Percentiles rank a stretch among this genome's conserved stretches.
Conservation (phyloP, 1,140 invertebrate species). For the Cydia fagiglandana region DNA sequence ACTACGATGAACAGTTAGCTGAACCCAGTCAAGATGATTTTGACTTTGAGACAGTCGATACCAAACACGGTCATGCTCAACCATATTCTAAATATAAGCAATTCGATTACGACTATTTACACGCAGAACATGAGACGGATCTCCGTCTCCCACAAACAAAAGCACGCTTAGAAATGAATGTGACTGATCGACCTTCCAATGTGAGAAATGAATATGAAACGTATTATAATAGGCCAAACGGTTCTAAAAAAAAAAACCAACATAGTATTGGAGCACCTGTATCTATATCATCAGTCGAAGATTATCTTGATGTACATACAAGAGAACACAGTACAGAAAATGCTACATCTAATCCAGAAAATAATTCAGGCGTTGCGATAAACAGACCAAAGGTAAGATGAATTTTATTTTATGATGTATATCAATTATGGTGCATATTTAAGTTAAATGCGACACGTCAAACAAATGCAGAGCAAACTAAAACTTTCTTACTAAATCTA, state of each 20-base stretch:
- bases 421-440: too few relatives aligned
- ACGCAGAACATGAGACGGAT: neutral
- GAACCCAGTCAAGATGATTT: conserved; percentile 49
- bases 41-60: conserved; percentile 49
- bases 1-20: conserved; percentile 18
- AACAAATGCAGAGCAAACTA: too few relatives aligned
- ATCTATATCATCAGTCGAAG: neutral
- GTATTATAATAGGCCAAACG: neutral
- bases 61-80: neutral
- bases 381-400: neutral
- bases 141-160: neutral
- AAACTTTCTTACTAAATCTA: too few relatives aligned
- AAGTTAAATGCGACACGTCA: too few relatives aligned
- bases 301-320: neutral
- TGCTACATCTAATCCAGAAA: neutral
- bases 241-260: neutral
- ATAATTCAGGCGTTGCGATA: neutral
- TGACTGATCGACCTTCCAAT: neutral
- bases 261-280: neutral
- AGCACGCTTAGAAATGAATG: neutral
- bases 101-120: neutral
- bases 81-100: neutral
- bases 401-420: neutral
- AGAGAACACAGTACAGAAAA: neutral
- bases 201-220: neutral